Evolutionary conservation across 1,140 invertebrate genomes (phyloP).

Genomic region (Drosophila virilis): DNA sequence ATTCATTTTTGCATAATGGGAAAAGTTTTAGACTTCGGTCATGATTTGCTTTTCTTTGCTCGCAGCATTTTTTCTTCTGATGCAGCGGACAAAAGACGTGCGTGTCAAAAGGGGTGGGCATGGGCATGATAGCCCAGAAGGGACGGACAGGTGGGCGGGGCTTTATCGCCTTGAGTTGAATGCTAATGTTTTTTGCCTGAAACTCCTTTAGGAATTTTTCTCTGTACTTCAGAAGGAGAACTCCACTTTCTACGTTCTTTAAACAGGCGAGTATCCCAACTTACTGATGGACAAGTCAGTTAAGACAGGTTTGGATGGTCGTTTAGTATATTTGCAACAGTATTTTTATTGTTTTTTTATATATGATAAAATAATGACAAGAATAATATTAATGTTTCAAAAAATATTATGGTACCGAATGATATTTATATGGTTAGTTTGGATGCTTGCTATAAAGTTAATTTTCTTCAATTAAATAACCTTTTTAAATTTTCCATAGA

Average conservation of each 20-base stretch:
- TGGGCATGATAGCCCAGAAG: not conserved
- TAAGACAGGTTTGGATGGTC: conserved; percentile 19
- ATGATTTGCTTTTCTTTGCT: conserved; percentile 62
- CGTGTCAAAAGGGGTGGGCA: conserved; percentile 36
- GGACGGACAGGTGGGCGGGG: not conserved
- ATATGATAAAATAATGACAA: not conserved
- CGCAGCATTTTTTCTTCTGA: conserved; percentile 67
- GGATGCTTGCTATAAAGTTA: too few species aligned
- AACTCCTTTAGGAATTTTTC: conserved; percentile 38
- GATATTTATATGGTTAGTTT: too few species aligned
- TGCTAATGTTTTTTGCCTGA: conserved; percentile 60
- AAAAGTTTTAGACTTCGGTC: conserved; percentile 79
- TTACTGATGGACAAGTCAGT: conserved; percentile 54
- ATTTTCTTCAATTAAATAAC: too few species aligned
- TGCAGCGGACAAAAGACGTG: conserved; percentile 72
- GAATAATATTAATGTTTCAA: not conserved
- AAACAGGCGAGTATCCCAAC: conserved; percentile 30
- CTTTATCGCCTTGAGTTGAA: conserved; percentile 26
- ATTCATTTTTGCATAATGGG: conserved; percentile 81
- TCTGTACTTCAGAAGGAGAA: conserved; percentile 18
- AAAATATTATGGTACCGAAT: too few species aligned
- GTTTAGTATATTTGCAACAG: conserved; percentile 40
- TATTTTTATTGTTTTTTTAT: conserved; percentile 50
- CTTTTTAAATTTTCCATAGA: too few species aligned
- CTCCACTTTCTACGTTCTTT: conserved; percentile 46